Base-by-base conservation (phyloP, 2,888 invertebrate genomes). In the Aradus depressus region DNA sequence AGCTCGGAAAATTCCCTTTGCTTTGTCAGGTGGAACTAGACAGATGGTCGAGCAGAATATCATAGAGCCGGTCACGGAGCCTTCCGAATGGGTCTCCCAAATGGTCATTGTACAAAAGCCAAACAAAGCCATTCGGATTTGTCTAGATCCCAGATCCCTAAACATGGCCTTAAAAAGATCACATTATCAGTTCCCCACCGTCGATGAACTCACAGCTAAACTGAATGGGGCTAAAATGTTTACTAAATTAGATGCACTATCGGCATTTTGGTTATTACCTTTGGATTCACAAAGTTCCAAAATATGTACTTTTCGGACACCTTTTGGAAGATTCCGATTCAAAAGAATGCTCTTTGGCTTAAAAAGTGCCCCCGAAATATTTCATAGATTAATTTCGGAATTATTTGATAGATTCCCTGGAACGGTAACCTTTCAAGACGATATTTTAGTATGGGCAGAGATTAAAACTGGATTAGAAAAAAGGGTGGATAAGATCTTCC, bases 341-440 rank as follows among this genome's bases (percentile, higher is more conserved):
- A 50, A 55, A 32, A 59, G 65, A 25, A 23, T 65, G 26, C 62
- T 65, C 3, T 66, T 66, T 61, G 65, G 65, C 1, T 22, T 66
- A 3, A 61, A 59, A 10, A 51, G 58, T 3, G 62, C 64, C 2
- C 62, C 65, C 3, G 66, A 50, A 35, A 44, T 44, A 34, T 50
- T 50, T n/a, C n/a, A n/a, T n/a, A n/a, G n/a, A n/a, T n/a, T n/a
- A n/a, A n/a, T n/a, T n/a, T n/a, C n/a, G n/a, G 44, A 51, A 37
- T 47, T 38, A 1, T 57, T 58, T 51, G 42, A 35, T 12, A 42
- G 45, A 14, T 51, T 58, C n/a, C 39, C 49, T 8, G 48, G 45
- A 28, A 42, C 53, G 16, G 34, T 25, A 12, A 32, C 52, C 2
- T 55, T 51, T 37, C 55, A 50, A 39, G 53, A 58, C 53, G 58